Conservation (phyloP, 2,888 invertebrate species). For the Melipona beecheii region DNA sequence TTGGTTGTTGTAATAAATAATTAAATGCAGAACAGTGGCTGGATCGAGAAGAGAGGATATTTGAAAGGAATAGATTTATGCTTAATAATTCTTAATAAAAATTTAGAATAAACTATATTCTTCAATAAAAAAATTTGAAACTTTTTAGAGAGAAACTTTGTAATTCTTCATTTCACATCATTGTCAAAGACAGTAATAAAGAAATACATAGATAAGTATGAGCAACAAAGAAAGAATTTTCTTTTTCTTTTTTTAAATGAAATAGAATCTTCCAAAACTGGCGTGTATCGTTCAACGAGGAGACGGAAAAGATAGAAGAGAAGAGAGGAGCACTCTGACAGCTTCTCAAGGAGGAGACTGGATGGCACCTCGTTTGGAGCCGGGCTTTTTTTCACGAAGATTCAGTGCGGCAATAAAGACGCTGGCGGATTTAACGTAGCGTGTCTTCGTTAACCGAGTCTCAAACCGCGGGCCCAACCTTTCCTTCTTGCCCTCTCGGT, state of each 20-base stretch:
- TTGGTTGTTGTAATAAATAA: neutral
- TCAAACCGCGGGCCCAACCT: conserved; percentile 73
- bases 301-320: neutral
- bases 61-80: neutral
- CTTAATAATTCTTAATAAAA: neutral
- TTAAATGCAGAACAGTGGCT: too few relatives aligned
- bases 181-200: too few relatives aligned
- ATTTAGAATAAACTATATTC: too few relatives aligned
- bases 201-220: neutral
- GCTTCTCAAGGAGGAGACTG: conserved; percentile 31
- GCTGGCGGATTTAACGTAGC: conserved; percentile 75
- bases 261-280: neutral
- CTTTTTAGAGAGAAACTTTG: too few relatives aligned
- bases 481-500: conserved; percentile 77
- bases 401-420: conserved; percentile 78
- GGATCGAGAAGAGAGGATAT: neutral
- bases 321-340: conserved; percentile 6
- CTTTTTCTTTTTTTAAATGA: conserved; percentile 27
- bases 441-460: conserved; percentile 79
- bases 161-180: too few relatives aligned
- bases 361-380: conserved; percentile 59
- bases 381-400: conserved; percentile 71
- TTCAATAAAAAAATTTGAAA: too few relatives aligned
- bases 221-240: neutral
- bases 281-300: neutral